Conservation (phyloP, 2,888 invertebrate genomes). For the Pandemis heparana region DNA sequence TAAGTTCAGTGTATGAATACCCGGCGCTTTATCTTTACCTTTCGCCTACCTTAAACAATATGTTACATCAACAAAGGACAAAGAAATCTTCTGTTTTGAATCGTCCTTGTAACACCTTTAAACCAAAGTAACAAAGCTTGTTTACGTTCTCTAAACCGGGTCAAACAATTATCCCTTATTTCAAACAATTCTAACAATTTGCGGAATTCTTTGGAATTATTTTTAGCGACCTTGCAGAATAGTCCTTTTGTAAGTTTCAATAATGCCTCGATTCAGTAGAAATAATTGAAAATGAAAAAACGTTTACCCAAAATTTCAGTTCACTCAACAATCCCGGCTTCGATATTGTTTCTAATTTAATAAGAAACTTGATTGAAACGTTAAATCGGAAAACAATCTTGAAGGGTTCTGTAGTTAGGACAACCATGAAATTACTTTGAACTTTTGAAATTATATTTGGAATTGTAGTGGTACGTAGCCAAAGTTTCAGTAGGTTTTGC, state of each 20-base stretch:
- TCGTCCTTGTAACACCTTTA: background rate
- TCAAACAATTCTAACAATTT: background rate
- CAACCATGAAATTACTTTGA: no score
- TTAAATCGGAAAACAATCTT: no score
- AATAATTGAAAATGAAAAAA: no score
- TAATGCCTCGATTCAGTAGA: background rate
- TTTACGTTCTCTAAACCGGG: background rate
- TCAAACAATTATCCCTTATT: background rate
- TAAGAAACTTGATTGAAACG: no score
- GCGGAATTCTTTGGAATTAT: background rate
- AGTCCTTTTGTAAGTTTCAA: conserved; percentile 16
- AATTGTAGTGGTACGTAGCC: no score
- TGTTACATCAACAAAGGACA: background rate
- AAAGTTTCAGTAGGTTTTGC: no score
- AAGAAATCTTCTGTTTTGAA: background rate
- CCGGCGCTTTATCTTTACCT: background rate
- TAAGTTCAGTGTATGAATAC: background rate
- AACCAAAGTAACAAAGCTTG: background rate
- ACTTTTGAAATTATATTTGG: no score
- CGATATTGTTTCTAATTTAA: no score
- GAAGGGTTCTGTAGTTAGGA: no score
- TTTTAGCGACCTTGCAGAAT: background rate
- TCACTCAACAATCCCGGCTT: background rate
- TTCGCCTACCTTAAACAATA: background rate
- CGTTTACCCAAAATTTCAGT: no score